Conservation (phyloP, 2,888 invertebrate species). For the Apotomis turbidana region DNA sequence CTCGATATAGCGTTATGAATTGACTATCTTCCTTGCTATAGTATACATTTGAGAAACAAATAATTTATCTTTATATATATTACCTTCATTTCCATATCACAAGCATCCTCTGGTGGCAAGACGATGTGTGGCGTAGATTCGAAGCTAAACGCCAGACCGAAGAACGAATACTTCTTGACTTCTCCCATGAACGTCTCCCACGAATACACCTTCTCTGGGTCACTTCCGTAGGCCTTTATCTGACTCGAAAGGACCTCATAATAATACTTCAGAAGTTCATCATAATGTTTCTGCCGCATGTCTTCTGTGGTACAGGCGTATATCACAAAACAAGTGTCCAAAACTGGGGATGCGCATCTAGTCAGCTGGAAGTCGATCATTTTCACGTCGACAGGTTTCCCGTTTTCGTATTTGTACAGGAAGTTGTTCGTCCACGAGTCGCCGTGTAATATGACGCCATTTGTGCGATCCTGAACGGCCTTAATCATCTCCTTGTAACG, state of each 20-base stretch:
- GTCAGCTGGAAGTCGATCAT: slow-evolving; percentile 89
- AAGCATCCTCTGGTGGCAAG: slow-evolving; percentile 82
- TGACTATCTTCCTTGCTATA: no score
- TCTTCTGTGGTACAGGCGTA: slow-evolving; percentile 85
- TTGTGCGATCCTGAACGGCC: slow-evolving; percentile 65
- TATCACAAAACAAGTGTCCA: slow-evolving; percentile 83
- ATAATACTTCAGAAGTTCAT: slow-evolving; percentile 85
- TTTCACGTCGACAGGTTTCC: slow-evolving; percentile 70
- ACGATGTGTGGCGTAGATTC: slow-evolving; percentile 84
- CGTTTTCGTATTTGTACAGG: slow-evolving; percentile 74
- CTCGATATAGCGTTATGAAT: no score
- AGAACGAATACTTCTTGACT: slow-evolving; percentile 81
- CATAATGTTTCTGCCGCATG: slow-evolving; percentile 83
- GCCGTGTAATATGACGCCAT: slow-evolving; percentile 87
- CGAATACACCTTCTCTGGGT: slow-evolving; percentile 81
- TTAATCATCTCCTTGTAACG: slow-evolving; percentile 77
- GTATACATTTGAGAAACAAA: no score
- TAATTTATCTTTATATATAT: not conserved
- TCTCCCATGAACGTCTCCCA: slow-evolving; percentile 79
- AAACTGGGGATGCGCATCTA: slow-evolving; percentile 81
- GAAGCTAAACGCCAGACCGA: slow-evolving; percentile 84
- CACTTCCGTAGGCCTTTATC: slow-evolving; percentile 84
- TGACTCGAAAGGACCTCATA: slow-evolving; percentile 80
- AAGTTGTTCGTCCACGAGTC: slow-evolving; percentile 92
- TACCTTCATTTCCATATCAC: slow-evolving; percentile 84